Percentiles rank a stretch among this genome's conserved stretches.
Conservation (phyloP, 2,888 invertebrate genomes). For the Hyposoter dolosus region DNA sequence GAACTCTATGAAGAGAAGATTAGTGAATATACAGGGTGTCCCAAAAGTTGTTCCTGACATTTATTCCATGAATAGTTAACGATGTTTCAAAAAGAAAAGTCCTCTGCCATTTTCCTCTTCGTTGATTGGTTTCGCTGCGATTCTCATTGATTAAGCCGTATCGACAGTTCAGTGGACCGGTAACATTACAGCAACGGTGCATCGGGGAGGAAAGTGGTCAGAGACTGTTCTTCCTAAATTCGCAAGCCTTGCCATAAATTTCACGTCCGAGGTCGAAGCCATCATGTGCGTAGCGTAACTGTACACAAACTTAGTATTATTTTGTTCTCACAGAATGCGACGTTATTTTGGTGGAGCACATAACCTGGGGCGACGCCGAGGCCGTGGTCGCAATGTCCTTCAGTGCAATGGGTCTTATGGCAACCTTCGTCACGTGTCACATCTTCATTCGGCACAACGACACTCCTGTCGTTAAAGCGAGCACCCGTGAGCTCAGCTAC, state of each 20-base stretch:
- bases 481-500: slow-evolving; percentile 89
- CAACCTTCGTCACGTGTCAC: slow-evolving; percentile 87
- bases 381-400: slow-evolving; percentile 88
- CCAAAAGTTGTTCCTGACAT: not conserved
- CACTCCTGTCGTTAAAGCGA: slow-evolving; percentile 92
- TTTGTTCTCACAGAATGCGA: slow-evolving; percentile 85
- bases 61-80: not conserved
- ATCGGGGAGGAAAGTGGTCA: not conserved
- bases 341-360: slow-evolving; percentile 87
- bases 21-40: not conserved
- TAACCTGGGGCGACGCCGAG: slow-evolving; percentile 87
- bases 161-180: not conserved
- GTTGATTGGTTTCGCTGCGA: not conserved
- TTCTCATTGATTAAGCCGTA: not conserved
- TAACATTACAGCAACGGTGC: not conserved
- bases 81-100: not conserved
- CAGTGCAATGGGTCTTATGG: slow-evolving; percentile 88
- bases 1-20: not conserved
- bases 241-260: not conserved
- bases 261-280: not conserved
- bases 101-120: not conserved
- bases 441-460: slow-evolving; percentile 89
- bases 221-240: not conserved
- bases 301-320: not conserved
- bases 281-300: not conserved